Conservation (phyloP, 2,113 vertebrate genomes). For the Pseudopodoces humilis region DNA sequence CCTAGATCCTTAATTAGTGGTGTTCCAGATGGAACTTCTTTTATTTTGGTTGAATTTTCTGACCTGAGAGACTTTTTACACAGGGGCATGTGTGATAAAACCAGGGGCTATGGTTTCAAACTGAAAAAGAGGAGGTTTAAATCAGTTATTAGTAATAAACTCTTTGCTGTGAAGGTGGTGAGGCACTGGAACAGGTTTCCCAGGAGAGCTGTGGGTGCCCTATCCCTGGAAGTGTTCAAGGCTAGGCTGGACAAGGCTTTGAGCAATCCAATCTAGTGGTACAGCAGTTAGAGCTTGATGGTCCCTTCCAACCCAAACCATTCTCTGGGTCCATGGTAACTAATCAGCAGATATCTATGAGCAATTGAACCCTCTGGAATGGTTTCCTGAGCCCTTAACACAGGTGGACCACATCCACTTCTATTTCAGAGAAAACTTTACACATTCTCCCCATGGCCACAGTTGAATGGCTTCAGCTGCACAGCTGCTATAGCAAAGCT, state of each 20-base stretch:
- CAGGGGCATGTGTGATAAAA: not conserved
- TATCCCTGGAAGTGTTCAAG: not conserved
- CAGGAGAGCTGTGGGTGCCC: not conserved
- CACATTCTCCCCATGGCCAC: not conserved
- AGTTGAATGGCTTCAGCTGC: not conserved
- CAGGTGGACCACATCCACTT: not conserved
- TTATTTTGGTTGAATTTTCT: not conserved
- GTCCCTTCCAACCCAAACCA: not conserved
- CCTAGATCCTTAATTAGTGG: not conserved
- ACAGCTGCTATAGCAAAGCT: not conserved
- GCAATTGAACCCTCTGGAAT: not conserved
- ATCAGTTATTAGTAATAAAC: not conserved
- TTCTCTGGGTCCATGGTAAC: not conserved
- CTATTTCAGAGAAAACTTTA: not conserved
- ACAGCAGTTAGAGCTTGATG: not conserved
- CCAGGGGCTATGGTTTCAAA: not conserved
- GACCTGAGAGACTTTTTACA: not conserved
- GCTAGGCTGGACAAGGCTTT: not conserved
- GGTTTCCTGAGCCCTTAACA: not conserved
- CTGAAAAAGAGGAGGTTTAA: not conserved
- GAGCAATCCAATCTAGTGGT: not conserved
- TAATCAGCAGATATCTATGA: not conserved
- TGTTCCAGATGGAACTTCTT: not conserved
- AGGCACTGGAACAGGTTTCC: not conserved
- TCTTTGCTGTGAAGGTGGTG: not conserved